phyloP scores from a whole-genome alignment of 2,797 vertebrate species.

The Pangasius larnaudii region DNA sequence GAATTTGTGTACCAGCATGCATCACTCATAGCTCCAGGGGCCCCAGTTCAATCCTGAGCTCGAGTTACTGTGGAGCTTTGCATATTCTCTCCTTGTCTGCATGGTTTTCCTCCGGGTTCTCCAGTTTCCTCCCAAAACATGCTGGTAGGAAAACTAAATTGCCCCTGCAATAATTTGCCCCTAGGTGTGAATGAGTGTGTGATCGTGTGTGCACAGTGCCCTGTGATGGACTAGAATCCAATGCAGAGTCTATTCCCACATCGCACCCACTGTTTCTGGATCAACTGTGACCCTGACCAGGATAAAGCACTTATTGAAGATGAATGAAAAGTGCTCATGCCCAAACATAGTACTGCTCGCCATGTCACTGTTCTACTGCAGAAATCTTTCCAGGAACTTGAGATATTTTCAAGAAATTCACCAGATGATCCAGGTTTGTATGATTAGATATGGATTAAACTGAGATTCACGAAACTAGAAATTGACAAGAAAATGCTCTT shows the following conservation, averaged over 20 bases:
- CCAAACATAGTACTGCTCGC: neutral
- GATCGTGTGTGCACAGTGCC: neutral
- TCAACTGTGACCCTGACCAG: neutral
- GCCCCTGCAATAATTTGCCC: neutral
- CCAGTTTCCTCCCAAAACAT: neutral
- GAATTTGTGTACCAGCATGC: neutral
- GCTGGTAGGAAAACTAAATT: neutral
- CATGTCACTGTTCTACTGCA: neutral
- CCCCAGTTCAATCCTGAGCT: neutral
- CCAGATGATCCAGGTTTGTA: neutral
- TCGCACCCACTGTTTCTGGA: neutral
- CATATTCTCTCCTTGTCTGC: neutral
- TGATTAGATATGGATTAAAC: neutral
- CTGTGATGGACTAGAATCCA: neutral
- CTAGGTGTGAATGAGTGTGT: neutral
- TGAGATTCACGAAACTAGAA: neutral
- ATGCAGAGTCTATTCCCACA: neutral
- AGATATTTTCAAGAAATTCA: neutral
- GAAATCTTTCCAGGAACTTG: neutral
- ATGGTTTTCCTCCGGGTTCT: neutral
- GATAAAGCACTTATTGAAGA: neutral
- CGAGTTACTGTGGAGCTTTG: neutral
- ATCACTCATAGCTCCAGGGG: neutral
- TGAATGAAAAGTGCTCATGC: neutral
- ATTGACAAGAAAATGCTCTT: neutral